Evolutionary conservation across 2,888 invertebrate genomes (phyloP).

Genomic region (Morpho helenor): DNA sequence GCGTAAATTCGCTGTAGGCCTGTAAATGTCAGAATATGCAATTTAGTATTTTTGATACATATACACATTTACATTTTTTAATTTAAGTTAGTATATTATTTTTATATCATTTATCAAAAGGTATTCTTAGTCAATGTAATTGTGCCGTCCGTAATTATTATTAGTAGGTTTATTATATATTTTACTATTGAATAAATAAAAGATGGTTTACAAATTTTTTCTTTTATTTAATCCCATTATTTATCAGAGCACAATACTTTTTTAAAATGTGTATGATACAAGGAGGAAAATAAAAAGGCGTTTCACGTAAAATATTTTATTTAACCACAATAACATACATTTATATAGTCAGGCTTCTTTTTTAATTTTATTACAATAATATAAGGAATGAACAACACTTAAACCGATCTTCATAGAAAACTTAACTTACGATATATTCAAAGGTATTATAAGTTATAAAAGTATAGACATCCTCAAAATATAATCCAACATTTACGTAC

Average conservation of each 20-base stretch:
- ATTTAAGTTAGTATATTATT: background rate
- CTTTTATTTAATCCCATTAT: background rate
- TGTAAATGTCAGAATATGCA: too few species aligned
- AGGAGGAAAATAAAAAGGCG: background rate
- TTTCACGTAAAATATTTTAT: slow-evolving; percentile 14
- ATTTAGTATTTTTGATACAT: too few species aligned
- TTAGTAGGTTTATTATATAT: background rate
- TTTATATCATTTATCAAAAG: background rate
- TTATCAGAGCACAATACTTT: too few species aligned
- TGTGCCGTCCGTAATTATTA: slow-evolving; percentile 34
- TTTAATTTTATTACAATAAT: background rate
- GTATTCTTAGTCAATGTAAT: slow-evolving; percentile 16
- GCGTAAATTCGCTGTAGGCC: too few species aligned
- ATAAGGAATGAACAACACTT: too few species aligned
- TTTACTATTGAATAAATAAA: slow-evolving; percentile 6
- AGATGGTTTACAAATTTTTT: background rate
- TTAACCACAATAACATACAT: slow-evolving; percentile 11
- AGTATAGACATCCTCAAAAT: too few species aligned
- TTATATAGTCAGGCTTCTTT: slow-evolving; percentile 4
- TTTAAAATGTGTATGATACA: background rate
- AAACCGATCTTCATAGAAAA: too few species aligned
- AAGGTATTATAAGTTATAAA: too few species aligned
- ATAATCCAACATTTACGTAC: too few species aligned
- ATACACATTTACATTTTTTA: too few species aligned
- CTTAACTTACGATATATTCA: too few species aligned